phyloP scores from a whole-genome alignment of 2,888 invertebrate genomes.

The Polymixis lichenea region DNA sequence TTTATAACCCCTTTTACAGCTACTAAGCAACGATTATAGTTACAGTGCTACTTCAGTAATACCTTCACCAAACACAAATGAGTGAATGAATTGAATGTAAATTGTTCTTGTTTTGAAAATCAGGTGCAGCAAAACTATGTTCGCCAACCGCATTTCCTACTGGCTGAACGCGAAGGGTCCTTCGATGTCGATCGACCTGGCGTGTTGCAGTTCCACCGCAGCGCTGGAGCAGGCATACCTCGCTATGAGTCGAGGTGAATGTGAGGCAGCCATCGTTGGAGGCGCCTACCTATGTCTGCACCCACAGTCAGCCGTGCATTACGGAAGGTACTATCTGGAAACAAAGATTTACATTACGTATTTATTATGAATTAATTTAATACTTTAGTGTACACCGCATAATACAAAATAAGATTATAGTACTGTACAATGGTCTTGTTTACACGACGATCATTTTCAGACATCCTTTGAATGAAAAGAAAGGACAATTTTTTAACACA shows the following conservation, averaged over 20 bases:
- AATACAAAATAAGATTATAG: not conserved
- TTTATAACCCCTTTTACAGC: not conserved
- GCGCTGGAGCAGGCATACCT: slow-evolving; percentile 78
- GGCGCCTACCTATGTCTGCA: slow-evolving; percentile 91
- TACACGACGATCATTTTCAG: not conserved
- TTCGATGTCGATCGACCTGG: slow-evolving; percentile 73
- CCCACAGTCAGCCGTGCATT: slow-evolving; percentile 83
- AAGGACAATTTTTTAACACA: not conserved
- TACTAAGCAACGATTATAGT: not conserved
- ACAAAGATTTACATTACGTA: not conserved
- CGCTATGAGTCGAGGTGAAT: slow-evolving; percentile 76
- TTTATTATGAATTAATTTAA: not conserved
- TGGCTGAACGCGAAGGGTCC: slow-evolving; percentile 78
- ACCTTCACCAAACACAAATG: not conserved
- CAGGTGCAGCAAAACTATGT: slow-evolving; percentile 75
- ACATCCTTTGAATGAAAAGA: not conserved
- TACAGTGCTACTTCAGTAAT: not conserved
- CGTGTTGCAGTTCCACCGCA: slow-evolving; percentile 77
- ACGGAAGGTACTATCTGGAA: slow-evolving; percentile 70
- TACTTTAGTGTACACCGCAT: not conserved
- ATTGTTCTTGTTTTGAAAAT: not conserved
- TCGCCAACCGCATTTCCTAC: slow-evolving; percentile 78
- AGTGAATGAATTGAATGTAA: not conserved
- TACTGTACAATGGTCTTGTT: not conserved
- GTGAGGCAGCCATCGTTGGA: slow-evolving; percentile 91